Percentiles rank a stretch among this genome's conserved stretches.
Evolutionary conservation across 2,797 vertebrate species (phyloP).

Genomic region (Molossus molossus): DNA sequence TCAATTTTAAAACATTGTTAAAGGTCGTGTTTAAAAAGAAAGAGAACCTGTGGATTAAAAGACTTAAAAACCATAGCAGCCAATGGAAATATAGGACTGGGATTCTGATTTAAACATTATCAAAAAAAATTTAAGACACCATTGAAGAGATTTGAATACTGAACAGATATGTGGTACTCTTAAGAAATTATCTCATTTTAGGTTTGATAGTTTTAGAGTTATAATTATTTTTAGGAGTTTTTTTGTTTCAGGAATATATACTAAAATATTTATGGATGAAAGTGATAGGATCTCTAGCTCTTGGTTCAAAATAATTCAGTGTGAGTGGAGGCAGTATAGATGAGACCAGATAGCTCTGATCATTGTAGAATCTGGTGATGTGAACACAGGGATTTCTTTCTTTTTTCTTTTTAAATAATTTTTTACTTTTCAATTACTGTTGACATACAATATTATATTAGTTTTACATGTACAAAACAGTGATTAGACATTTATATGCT

Average conservation of each 20-base stretch:
- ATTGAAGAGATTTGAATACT: not conserved
- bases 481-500: not conserved
- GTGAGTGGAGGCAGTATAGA: not conserved
- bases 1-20: not conserved
- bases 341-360: not conserved
- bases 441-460: not conserved
- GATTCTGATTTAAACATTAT: not conserved
- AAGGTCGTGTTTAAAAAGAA: not conserved
- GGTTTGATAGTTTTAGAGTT: not conserved
- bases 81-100: not conserved
- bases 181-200: not conserved
- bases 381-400: not conserved
- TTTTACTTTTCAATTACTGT: not conserved
- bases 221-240: slow-evolving; percentile 8
- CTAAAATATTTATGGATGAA: not conserved
- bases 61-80: not conserved
- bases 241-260: not conserved
- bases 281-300: not conserved
- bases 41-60: not conserved
- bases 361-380: not conserved
- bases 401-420: not conserved
- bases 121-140: not conserved
- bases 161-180: not conserved
- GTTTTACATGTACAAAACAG: not conserved
- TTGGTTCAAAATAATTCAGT: not conserved